Percentiles rank a stretch among this genome's conserved stretches.
Evolutionary conservation across 2,113 vertebrate genomes (phyloP).

Genomic region (Tichodroma muraria): DNA sequence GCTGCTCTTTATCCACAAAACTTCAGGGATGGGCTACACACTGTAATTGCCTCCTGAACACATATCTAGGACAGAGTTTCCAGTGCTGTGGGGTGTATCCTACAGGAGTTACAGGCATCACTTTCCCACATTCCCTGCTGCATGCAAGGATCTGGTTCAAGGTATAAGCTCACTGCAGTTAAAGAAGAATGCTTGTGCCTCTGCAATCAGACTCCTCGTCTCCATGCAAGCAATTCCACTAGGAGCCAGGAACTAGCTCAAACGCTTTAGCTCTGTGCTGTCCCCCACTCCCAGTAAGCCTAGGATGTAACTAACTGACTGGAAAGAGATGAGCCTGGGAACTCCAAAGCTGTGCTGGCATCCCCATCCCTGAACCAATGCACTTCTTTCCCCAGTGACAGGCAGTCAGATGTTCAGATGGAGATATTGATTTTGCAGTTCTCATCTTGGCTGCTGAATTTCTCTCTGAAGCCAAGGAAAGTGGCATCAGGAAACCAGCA

Average conservation of each 20-base stretch:
- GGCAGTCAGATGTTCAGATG: not conserved
- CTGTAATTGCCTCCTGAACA: not conserved
- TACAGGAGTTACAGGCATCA: not conserved
- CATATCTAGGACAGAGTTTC: not conserved
- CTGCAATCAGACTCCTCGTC: not conserved
- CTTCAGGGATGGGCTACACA: not conserved
- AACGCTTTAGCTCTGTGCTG: not conserved
- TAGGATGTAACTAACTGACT: not conserved
- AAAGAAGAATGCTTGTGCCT: not conserved
- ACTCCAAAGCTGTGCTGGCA: not conserved
- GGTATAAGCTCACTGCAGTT: not conserved
- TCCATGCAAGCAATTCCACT: not conserved
- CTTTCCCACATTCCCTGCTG: not conserved
- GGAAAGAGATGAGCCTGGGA: not conserved
- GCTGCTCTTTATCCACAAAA: not conserved
- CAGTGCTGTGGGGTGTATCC: not conserved
- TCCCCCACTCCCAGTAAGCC: not conserved
- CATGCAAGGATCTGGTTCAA: not conserved
- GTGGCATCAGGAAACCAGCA: not conserved
- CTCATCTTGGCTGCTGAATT: not conserved
- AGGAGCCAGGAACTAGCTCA: not conserved
- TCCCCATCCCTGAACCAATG: accelerated
- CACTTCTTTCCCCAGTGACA: not conserved
- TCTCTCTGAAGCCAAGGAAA: not conserved
- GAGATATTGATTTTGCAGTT: not conserved